Evolutionary conservation across 2,888 invertebrate species (phyloP).

Genomic region (Heteropelma amictum): DNA sequence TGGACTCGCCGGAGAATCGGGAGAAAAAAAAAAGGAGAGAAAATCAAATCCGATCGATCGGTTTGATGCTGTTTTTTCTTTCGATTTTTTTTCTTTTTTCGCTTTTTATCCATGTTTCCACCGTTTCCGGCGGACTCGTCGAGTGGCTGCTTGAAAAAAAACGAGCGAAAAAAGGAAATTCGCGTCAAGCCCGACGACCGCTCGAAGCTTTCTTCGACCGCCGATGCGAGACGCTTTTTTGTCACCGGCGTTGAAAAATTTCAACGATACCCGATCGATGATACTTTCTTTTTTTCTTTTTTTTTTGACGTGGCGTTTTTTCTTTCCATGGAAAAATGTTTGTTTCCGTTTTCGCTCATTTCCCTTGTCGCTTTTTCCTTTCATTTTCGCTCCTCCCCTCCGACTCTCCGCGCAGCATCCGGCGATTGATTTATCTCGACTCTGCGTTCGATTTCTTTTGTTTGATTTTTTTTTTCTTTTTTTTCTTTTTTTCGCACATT

Average conservation of each 20-base stretch:
- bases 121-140: constrained; percentile 4
- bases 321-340: too few species aligned
- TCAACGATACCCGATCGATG: constrained; percentile 9
- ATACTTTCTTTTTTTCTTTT: not conserved
- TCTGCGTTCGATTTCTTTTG: not conserved
- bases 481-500: constrained; percentile 1
- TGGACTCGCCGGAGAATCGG: constrained; percentile 47
- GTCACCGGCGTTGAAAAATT: constrained; percentile 14
- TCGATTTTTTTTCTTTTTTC: constrained; percentile 14
- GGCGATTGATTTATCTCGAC: not conserved
- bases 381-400: constrained; percentile 10
- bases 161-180: too few species aligned
- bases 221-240: constrained; percentile 30
- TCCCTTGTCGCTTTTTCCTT: constrained; percentile 19
- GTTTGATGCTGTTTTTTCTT: not conserved
- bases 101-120: too few species aligned
- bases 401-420: not conserved
- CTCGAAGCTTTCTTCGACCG: constrained; percentile 22
- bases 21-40: constrained; percentile 16
- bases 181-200: constrained; percentile 14
- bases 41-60: not conserved
- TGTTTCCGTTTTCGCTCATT: too few species aligned
- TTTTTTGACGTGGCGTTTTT: not conserved
- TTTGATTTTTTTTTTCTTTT: not conserved
- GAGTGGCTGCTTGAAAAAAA: too few species aligned